These are phyloP conservation scores for Xerus rutilus DNA, from an alignment of 2,797 vertebrate species.

Conservation along the genomic window DNA sequence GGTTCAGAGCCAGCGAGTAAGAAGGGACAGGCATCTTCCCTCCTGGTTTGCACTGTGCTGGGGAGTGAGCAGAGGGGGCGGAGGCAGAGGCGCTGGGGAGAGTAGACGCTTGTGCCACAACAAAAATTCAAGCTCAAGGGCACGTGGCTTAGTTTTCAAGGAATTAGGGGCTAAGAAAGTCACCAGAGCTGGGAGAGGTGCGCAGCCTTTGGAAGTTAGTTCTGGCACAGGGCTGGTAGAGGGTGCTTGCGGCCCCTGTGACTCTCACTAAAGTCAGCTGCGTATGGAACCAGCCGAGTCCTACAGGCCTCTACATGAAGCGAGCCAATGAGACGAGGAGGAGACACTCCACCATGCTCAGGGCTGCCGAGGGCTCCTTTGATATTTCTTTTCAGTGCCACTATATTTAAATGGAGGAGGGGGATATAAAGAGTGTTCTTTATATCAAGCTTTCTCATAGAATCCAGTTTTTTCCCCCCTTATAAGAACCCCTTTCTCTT, in stretches of 20 bases:
- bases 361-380: too few relatives aligned
- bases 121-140: background rate
- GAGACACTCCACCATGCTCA: fast-evolving
- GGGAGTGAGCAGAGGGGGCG: background rate
- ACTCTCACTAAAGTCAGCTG: background rate
- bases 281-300: background rate
- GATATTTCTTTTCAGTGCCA: background rate
- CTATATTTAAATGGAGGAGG: background rate
- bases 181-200: background rate
- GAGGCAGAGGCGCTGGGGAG: background rate
- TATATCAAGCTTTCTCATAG: background rate
- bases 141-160: background rate
- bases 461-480: background rate
- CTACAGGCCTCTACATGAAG: background rate
- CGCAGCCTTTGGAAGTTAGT: background rate
- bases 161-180: background rate
- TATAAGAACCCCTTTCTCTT: too few relatives aligned
- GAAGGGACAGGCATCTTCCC: background rate
- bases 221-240: background rate
- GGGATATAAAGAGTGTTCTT: background rate
- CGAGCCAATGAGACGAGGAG: background rate
- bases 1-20: background rate
- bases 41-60: fast-evolving
- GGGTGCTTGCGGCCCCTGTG: fast-evolving
- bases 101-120: background rate